A percentile compares a stretch with the other conserved stretches of the same genome.
Evolutionary conservation across 2,888 invertebrate genomes (phyloP).

Genomic region (Cheilosia soror): DNA sequence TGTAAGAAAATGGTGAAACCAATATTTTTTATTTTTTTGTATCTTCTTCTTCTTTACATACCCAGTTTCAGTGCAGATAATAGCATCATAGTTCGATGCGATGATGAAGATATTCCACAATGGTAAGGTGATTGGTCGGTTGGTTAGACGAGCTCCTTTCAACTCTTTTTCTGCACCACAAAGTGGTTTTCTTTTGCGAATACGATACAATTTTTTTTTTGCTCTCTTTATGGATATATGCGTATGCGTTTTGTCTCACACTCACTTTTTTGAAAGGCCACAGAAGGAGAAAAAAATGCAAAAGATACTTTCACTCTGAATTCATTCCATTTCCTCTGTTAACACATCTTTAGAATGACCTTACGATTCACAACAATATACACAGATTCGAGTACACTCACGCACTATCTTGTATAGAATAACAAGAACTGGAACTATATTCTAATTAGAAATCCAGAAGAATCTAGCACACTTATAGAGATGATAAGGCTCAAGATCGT

Average conservation of each 20-base stretch:
- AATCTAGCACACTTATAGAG: conserved; percentile 51
- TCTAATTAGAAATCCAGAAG: conserved; percentile 39
- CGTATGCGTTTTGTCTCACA: conserved; percentile 35
- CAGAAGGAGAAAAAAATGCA: conserved; percentile 31
- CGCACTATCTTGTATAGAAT: conserved; percentile 57
- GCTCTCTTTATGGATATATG: background rate
- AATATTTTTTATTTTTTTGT: conserved; percentile 5
- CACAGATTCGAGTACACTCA: background rate
- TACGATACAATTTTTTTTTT: conserved; percentile 22
- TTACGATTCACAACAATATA: conserved; percentile 50
- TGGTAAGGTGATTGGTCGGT: conserved; percentile 43
- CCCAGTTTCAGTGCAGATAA: conserved; percentile 83
- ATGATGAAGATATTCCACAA: conserved; percentile 50
- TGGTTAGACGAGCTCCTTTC: conserved; percentile 76
- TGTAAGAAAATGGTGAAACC: conserved; percentile 58
- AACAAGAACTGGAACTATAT: conserved; percentile 6
- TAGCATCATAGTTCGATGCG: conserved; percentile 82
- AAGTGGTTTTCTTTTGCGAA: conserved; percentile 43
- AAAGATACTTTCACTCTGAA: conserved; percentile 71
- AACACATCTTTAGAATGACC: conserved; percentile 72
- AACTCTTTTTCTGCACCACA: conserved; percentile 38
- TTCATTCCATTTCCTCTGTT: conserved; percentile 67
- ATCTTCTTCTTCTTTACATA: conserved; percentile 77
- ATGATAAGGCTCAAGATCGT: conserved; percentile 39
- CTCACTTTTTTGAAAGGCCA: conserved; percentile 50